Evolutionary conservation across 2,888 invertebrate genomes (phyloP), one percentile per base, ranked within the genome.

Genomic region (Neoascia interrupta): DNA sequence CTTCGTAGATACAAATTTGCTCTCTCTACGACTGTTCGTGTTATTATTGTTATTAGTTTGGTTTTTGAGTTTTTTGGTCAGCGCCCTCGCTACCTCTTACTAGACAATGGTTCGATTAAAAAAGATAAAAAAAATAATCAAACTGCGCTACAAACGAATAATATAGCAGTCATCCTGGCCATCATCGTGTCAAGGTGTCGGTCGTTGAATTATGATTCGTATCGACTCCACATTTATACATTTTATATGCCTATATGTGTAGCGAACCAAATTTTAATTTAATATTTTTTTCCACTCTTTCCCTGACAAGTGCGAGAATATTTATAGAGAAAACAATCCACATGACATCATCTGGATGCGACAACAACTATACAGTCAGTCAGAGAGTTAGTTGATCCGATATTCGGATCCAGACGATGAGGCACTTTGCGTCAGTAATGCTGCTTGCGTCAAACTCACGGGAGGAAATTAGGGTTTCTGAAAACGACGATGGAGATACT

Each of bases 311-410:
- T 56, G 66, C 13, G 23, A 19, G 28, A 54, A 26, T 79, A 56
- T 79, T 79, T 72, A 72, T 41, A 60, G 43, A 66, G 54, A 66
- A 72, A 79, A 72, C 76, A 66, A 56, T 73, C 49, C 56, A 56
- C 49, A 72, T 66, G 61, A 56, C 66, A 73, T 56, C 73, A 73
- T 79, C 73, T 79, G 66, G 53, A 56, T 47, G 72, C 56, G 49
- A 26, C 51, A 37, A 53, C 37, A 47, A 26, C 56, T 36, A 69
- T n/a, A n/a, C 39, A 64, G 34, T 41, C 43, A 53, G 47, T 43
- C 60, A 47, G 15, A 41, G n/a, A 2, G n/a, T 15, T 10, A 21
- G 19, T n/a, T 11, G 31, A 19, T 3, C 3, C 11, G 45, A 54
- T 72, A 37, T 72, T 60, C 60, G 26, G 19, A 54, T 26, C 56